These are phyloP conservation scores for Diachasma alloeum DNA, from an alignment of 1,140 invertebrate species.

Conservation along the genomic window DNA sequence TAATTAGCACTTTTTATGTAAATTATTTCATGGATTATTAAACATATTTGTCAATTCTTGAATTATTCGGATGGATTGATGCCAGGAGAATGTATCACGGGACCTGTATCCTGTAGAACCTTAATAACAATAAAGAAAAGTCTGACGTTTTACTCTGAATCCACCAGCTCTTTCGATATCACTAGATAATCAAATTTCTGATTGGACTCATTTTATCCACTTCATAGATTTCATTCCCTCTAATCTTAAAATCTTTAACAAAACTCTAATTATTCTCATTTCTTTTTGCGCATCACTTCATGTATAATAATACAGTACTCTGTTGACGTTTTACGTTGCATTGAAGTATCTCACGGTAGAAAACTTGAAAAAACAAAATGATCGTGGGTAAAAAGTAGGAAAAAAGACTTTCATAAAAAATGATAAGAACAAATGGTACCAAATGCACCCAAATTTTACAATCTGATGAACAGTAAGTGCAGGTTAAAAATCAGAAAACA, in stretches of 20 bases:
- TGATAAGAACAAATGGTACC: background rate
- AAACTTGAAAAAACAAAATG: background rate
- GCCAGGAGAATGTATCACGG: too few relatives aligned
- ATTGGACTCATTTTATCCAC: background rate
- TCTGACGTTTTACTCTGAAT: too few relatives aligned
- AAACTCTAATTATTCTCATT: background rate
- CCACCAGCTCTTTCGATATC: too few relatives aligned
- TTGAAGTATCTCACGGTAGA: background rate
- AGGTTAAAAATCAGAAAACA: background rate
- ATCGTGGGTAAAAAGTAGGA: background rate
- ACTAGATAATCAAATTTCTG: background rate
- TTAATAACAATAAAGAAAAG: too few relatives aligned
- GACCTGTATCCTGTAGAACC: too few relatives aligned
- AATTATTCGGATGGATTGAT: too few relatives aligned
- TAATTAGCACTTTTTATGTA: background rate
- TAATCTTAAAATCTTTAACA: background rate
- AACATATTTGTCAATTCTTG: too few relatives aligned
- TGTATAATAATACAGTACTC: background rate
- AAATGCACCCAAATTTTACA: background rate
- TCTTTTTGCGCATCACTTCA: background rate
- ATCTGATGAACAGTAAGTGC: background rate
- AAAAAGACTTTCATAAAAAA: background rate
- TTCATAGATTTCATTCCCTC: background rate
- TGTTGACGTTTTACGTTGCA: background rate
- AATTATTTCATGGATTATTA: background rate